These are phyloP conservation scores for Metopia argyrocephala DNA, from an alignment of 2,888 invertebrate genomes.

Conservation along the genomic window DNA sequence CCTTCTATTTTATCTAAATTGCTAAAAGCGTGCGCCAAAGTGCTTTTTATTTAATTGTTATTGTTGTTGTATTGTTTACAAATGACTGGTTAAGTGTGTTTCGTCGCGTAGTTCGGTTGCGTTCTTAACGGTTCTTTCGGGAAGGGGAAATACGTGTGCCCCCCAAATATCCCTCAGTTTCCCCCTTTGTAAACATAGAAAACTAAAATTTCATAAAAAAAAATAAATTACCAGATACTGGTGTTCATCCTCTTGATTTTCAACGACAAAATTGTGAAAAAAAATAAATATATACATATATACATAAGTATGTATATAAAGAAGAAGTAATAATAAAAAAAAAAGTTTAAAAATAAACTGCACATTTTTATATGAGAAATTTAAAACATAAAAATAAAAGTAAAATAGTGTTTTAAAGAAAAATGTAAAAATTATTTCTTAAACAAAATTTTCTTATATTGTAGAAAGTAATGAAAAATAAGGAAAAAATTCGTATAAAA, in stretches of 20 bases:
- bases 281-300: constrained; percentile 8
- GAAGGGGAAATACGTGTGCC: constrained; percentile 39
- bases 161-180: constrained; percentile 9
- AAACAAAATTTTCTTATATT: constrained; percentile 38
- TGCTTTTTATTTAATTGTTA: constrained; percentile 40
- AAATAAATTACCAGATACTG: constrained; percentile 50
- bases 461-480: not conserved
- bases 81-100: constrained; percentile 61
- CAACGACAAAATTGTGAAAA: constrained; percentile 35
- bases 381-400: not conserved
- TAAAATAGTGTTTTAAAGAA: not conserved
- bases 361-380: constrained; percentile 1
- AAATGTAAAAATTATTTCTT: not conserved
- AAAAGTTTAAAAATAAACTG: constrained; percentile 60
- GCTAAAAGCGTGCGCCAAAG: constrained; percentile 64
- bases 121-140: constrained; percentile 53
- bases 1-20: constrained; percentile 53
- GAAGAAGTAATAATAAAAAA: constrained; percentile 4
- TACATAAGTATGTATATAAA: not conserved
- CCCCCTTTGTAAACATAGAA: not conserved
- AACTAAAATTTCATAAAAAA: not conserved
- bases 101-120: constrained; percentile 60
- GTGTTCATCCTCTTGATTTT: constrained; percentile 43
- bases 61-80: constrained; percentile 38
- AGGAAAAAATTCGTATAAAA: not conserved